Conservation (phyloP, 2,888 invertebrate genomes). For the Epinotia demarniana region DNA sequence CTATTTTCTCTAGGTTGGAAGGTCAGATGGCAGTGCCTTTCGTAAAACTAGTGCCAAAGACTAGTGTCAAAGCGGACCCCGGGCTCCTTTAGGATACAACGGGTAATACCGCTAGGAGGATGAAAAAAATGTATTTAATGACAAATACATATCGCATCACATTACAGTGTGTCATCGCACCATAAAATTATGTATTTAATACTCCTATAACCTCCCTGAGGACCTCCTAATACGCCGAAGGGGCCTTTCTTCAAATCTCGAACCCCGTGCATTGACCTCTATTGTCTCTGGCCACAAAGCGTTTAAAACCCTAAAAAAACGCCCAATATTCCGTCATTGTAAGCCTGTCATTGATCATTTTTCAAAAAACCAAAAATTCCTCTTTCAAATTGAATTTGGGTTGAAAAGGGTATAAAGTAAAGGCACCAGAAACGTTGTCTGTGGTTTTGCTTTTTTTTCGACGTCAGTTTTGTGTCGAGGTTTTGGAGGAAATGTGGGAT, state of each 20-base stretch:
- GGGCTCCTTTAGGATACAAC: no score
- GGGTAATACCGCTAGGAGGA: no score
- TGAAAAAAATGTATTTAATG: no score
- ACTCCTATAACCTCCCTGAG: slow-evolving; percentile 2
- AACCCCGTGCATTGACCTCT: slow-evolving; percentile 68
- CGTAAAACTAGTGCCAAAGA: no score
- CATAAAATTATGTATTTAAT: not conserved
- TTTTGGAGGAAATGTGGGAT: slow-evolving; percentile 47
- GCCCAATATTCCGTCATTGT: slow-evolving; percentile 77
- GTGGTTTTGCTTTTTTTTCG: slow-evolving; percentile 51
- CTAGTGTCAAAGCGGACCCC: no score
- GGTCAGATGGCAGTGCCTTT: no score
- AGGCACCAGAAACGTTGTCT: slow-evolving; percentile 35
- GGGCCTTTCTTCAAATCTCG: slow-evolving; percentile 50
- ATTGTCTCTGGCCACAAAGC: slow-evolving; percentile 72
- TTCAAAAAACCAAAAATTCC: slow-evolving; percentile 78
- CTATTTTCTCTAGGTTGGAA: no score
- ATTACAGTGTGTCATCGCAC: not conserved
- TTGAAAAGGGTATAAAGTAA: slow-evolving; percentile 59
- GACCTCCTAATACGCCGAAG: slow-evolving; percentile 39
- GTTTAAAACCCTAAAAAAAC: slow-evolving; percentile 58
- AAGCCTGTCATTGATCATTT: slow-evolving; percentile 81
- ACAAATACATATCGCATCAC: no score
- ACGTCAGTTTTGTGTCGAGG: slow-evolving; percentile 46
- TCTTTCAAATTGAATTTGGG: slow-evolving; percentile 67